phyloP scores from a whole-genome alignment of 1,140 invertebrate genomes.

The Drosophila pandora region DNA sequence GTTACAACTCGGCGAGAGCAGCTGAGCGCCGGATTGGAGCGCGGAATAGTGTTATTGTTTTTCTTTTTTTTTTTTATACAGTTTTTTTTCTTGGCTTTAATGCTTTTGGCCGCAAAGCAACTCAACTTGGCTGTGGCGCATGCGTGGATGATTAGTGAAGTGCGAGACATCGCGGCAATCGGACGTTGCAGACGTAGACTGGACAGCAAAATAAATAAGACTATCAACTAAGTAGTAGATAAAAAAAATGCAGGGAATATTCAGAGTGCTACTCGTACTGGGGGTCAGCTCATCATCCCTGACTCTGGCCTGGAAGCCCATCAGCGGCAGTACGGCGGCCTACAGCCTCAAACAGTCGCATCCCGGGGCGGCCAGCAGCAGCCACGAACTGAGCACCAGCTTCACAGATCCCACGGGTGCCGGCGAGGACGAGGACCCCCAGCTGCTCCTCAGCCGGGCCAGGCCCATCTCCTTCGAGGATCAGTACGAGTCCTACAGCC shows the following conservation, averaged over 20 bases:
- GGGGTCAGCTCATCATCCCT: not conserved
- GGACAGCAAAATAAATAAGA: not conserved
- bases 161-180: conserved; percentile 71
- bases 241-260: not conserved
- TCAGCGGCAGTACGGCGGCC: conserved; percentile 49
- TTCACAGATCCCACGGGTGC: conserved; percentile 27
- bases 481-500: conserved; percentile 66
- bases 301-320: conserved; percentile 73
- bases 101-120: conserved; percentile 23
- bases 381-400: conserved; percentile 61
- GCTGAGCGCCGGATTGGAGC: conserved; percentile 30
- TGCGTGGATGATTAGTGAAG: conserved; percentile 79
- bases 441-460: not conserved
- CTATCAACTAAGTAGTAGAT: not conserved
- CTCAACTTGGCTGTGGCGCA: conserved; percentile 56
- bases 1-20: conserved; percentile 62
- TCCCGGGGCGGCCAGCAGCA: conserved; percentile 70
- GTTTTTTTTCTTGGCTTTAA: conserved; percentile 6
- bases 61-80: too few species aligned
- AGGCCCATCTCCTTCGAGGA: conserved; percentile 54
- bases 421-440: not conserved
- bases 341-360: conserved; percentile 79
- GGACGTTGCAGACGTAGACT: conserved; percentile 55
- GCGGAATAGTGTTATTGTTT: conserved; percentile 4
- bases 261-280: conserved; percentile 8